Evolutionary conservation across 2,113 vertebrate species (phyloP), one percentile per base, ranked within the genome.

Genomic region (Damaliscus lunatus): DNA sequence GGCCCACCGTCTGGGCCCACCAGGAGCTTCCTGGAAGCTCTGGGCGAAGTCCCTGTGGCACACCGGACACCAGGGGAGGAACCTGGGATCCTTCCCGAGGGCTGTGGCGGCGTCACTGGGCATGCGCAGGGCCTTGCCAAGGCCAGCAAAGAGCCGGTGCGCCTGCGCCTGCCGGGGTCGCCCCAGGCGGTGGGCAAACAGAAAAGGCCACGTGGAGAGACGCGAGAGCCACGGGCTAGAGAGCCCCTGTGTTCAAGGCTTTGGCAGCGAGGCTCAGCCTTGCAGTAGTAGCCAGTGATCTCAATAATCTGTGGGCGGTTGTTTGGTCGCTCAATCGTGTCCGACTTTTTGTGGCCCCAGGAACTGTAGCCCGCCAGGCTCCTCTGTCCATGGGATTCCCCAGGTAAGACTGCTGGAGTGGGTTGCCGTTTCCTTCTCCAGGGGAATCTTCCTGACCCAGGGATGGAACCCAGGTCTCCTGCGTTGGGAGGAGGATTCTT

Each of bases 11-110:
- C 99, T 0, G 98, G 98, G 16, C 98, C 99, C 2, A 99, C 98
- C 19, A 99, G 99, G 98, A 99, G 99, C 99, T 99, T 99, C 98
- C 98, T 99, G 99, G 1, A 99, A 99, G 98, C 99, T 99, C 99
- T 99, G 99, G 96, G 99, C 33, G 84, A 99, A 83, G 90, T 99
- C 99, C 71, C 99, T 99, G 94, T 99, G 98, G 98, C 99, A 98
- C 57, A 99, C 99, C 0, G 99, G 99, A 23, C 99, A 99, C 99
- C 99, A 99, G 89, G 98, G 99, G 98, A 99, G 99, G 46, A 77
- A 94, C 97, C 99, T 99, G 6, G 99, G 99, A 98, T 99, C 99
- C 0, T 13, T 98, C 98, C 99, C 99, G 46, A 99, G 97, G 27
- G 99, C 93, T 0, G 82, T 1, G 0, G 99, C 52, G 0, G 99